A percentile compares a stretch with the other conserved stretches of the same genome.
These are phyloP conservation scores for Calvadosia cruxmelitensis DNA, from an alignment of 30 jellyfish, hydroid and myxozoan species.

Conservation along the genomic window DNA sequence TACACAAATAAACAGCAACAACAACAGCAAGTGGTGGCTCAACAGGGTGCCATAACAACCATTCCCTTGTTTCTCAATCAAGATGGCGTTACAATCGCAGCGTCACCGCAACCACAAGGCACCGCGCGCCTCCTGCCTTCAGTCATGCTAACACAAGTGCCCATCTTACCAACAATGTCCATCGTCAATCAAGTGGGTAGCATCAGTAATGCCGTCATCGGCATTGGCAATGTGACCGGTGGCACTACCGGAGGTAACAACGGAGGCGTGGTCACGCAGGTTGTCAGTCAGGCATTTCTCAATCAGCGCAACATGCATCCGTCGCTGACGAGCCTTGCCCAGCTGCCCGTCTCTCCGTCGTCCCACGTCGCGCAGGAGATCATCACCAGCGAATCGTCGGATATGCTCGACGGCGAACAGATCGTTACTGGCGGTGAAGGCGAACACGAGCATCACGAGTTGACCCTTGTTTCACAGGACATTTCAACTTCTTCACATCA, in stretches of 20 bases:
- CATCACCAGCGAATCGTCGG: not conserved
- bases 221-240: too few species aligned
- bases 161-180: conserved; percentile 70
- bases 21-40: conserved; percentile 29
- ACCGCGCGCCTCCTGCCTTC: conserved; percentile 16
- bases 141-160: conserved; percentile 76
- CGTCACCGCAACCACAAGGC: conserved; percentile 26
- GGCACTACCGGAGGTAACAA: too few species aligned
- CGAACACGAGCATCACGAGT: not conserved
- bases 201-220: too few species aligned
- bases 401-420: too few species aligned
- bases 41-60: conserved; percentile 60
- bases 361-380: not conserved
- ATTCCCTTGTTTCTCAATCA: conserved; percentile 79
- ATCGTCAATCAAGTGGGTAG: conserved; percentile 45
- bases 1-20: not conserved
- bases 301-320: not conserved
- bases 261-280: not conserved
- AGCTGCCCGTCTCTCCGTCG: not conserved
- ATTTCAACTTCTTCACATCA: not conserved
- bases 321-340: not conserved
- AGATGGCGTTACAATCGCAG: conserved; percentile 77
- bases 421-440: not conserved
- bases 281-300: not conserved
- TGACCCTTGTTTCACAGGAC: not conserved